Percentiles rank a stretch among this genome's conserved stretches.
Conservation (phyloP, 2,888 invertebrate genomes). For the Papilio protenor region DNA sequence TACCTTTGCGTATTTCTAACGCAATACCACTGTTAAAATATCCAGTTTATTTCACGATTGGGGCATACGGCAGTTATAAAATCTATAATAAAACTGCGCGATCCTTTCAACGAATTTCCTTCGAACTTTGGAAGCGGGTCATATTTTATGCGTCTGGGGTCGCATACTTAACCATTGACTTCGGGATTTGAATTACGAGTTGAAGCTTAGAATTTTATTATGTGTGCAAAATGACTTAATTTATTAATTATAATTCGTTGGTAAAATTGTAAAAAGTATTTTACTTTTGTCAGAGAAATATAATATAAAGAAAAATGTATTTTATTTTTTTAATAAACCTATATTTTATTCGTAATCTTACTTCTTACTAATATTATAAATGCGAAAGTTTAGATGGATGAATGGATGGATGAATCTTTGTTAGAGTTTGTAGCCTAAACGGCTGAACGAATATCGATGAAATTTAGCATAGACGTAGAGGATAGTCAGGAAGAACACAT, state of each 20-base stretch:
- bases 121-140: constrained; percentile 21
- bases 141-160: constrained; percentile 35
- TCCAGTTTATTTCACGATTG: constrained; percentile 2
- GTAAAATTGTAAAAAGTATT: background rate
- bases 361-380: no score
- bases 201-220: constrained; percentile 28
- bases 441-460: no score
- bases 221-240: constrained; percentile 29
- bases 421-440: no score
- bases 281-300: background rate
- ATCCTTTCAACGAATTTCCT: constrained; percentile 27
- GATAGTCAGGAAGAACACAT: no score
- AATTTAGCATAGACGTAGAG: no score
- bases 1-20: background rate
- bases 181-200: constrained; percentile 25
- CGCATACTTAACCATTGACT: constrained; percentile 36
- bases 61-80: constrained; percentile 7
- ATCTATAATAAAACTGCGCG: constrained; percentile 22
- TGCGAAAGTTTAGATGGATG: no score
- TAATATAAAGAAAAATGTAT: background rate
- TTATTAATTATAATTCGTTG: background rate
- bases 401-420: no score
- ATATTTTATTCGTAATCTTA: background rate
- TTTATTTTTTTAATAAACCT: background rate
- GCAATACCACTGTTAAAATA: background rate